Base-by-base conservation (phyloP, 2,888 invertebrate genomes). In the Alcis repandata region DNA sequence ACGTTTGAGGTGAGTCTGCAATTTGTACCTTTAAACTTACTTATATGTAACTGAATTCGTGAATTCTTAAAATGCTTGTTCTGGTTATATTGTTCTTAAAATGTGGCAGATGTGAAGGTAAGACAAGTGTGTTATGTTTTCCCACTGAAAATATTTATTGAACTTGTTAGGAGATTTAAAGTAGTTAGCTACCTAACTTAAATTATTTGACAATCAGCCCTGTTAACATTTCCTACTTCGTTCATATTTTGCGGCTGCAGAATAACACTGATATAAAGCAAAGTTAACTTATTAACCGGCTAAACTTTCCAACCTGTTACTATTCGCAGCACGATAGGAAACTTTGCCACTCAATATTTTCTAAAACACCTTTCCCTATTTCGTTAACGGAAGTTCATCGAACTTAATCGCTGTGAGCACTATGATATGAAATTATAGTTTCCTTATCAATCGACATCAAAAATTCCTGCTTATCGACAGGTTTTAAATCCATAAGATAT, bases 1-100 rank as follows among this genome's bases (percentile, higher is more conserved):
- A 93, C 94, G 27, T 94, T 94, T 72, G 95, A 95, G 88, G 94
- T 94, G 75, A 85, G 90, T 81, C 45, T 22, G 40, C 67, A 62
- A 15, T 52, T n/a, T 2, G 41, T 13, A 36, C 38, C 43, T 46
- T 52, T 32, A 33, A 20, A 56, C 40, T 52, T 49, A 15, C 20
- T 52, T 56, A 19, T 20, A 19, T 54, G 33, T 58, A 32, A 45
- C 49, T 57, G 22, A 63, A 54, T 52, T 59, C 22, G 41, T 58
- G 36, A 60, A 46, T 60, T 53, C 15, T 54, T 36, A 32, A 10
- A 48, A 41, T 43, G 27, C n/a, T 27, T 52, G 43, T 59, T 36
- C n/a, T 8, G 33, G 27, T 52, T 59, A 49, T 32, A 56, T 45
- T 13, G 32, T 36, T 58, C 32, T 32, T 56, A 11, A 40, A 58